Evolutionary conservation across 2,113 vertebrate genomes (phyloP), one percentile per base, ranked within the genome.

Genomic region (Mixornis gularis): DNA sequence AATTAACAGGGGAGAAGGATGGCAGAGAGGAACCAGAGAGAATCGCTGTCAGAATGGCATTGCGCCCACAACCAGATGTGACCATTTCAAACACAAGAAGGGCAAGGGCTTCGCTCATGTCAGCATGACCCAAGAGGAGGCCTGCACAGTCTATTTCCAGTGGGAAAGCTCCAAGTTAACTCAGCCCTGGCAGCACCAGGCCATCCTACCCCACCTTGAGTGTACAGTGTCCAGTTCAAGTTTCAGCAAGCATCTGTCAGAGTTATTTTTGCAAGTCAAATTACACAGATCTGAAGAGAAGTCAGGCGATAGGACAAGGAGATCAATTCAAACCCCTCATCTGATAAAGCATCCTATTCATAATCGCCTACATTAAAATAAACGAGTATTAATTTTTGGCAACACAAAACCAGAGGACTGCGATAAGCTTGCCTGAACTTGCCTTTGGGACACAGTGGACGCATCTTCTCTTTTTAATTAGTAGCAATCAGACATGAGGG

Each of bases 381-480:
- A 95, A 96, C 69, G 36, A 92, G 85, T 94, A 97, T 95, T 97
- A 96, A 87, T 93, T 95, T 95, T 96, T 96, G 94, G 93, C 83
- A 96, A 95, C 92, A 94, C 86, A 95, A 93, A 95, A 95, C 36
- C 95, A 43, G 89, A 87, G 92, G 80, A 92, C 80, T 93, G 89
- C 7, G 87, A 96, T 96, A 97, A 97, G 93, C 91, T 93, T 96
- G 97, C 96, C 95, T 95, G 92, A 96, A 97, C 96, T 97, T 95
- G 96, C 97, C 97, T 96, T 83, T 66, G 91, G 96, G 95, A 96
- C 78, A 87, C 81, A 93, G 95, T 96, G 96, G 95, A 95, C 84
- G 34, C 90, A 93, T 95, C 96, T 96, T 97, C 97, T 96, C 97
- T 86, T 97, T 97, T 98, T 97, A 97, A 98, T 97, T 97, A 97